A percentile compares a stretch with the other conserved stretches of the same genome.
phyloP scores from a whole-genome alignment of 64 coral and sea anemone genomes.

The Orbicella faveolata region DNA sequence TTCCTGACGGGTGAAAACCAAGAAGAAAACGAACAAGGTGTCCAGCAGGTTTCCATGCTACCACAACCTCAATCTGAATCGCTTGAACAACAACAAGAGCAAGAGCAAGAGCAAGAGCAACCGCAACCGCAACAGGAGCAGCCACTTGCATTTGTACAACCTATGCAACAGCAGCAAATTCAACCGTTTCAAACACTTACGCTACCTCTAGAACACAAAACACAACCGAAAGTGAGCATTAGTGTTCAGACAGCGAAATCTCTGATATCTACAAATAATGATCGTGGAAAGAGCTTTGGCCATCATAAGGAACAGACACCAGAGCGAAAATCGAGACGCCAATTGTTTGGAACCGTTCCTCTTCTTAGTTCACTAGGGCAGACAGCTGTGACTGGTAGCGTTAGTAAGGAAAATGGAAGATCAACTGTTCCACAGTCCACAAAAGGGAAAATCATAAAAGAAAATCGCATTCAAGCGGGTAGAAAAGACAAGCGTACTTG shows the following conservation, averaged over 20 bases:
- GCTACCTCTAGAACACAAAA: background rate
- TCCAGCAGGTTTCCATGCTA: background rate
- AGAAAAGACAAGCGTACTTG: background rate
- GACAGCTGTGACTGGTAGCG: background rate
- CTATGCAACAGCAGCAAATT: background rate
- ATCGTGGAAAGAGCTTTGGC: background rate
- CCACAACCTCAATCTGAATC: background rate
- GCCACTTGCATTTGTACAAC: background rate
- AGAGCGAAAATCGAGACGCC: conserved; percentile 25
- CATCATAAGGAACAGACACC: background rate
- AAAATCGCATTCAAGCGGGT: background rate
- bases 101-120: background rate
- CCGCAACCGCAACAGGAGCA: background rate
- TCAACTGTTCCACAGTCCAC: conserved; percentile 13
- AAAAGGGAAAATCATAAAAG: background rate
- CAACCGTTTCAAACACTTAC: background rate
- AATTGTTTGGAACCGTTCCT: conserved; percentile 59
- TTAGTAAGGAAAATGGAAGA: background rate
- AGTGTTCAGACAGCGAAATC: conserved; percentile 49
- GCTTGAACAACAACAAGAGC: too few relatives aligned
- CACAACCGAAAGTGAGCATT: conserved; percentile 27
- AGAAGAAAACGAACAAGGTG: background rate
- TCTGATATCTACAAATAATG: conserved; percentile 11
- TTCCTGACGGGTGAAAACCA: background rate
- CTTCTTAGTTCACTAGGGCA: conserved; percentile 46